Base-by-base conservation (phyloP, 1,140 invertebrate species). In the Frieseomelitta varia region DNA sequence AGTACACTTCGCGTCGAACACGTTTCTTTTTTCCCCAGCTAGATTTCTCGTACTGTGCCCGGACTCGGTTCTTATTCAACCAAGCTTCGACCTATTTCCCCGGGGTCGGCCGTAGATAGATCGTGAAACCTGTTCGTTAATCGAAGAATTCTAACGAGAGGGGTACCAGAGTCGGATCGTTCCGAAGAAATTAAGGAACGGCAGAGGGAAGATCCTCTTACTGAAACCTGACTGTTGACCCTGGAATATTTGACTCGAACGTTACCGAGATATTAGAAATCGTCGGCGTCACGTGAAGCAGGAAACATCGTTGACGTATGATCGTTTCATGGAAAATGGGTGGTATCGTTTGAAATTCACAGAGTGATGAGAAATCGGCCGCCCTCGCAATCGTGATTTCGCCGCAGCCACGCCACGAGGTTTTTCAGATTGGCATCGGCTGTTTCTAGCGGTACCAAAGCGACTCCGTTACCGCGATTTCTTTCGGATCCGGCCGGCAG, bases 391-490 rank as follows among this genome's bases (percentile, higher is more conserved):
- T 30, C 77, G 69, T 19, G 87, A 89, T 89, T 88, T 82, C 55
- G 56, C 63, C 51, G 71, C 56, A 73, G 72, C 75, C 87, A 75
- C 82, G 79, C 84, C 82, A 58, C 65, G 56, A 79, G 83, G 84
- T 88, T 88, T 71, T 27, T 77, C 84, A 88, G 87, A 88, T 88
- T 88, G 87, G 87, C 88, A 84, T 88, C 87, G 84, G 75, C 72
- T 58, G 84, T 85, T 84, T 56, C 85, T 92, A 92, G 90, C 91
- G 91, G 91, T 92, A 91, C 85, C 61, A 77, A 79, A 84, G 47
- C 81, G 74, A 89, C 89, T 92, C 91, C 91, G 91, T 91, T 92
- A 92, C 61, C 81, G 85, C 77, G 69, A 83, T 84, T 90, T 90
- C 84, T 89, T 86, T 89, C 82, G 84, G 67, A 86, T 86, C 71